A percentile compares a stretch with the other conserved stretches of the same genome.
phyloP scores from a whole-genome alignment of 30 jellyfish, hydroid and myxozoan species.

The Hydractinia symbiolongicarpus region DNA sequence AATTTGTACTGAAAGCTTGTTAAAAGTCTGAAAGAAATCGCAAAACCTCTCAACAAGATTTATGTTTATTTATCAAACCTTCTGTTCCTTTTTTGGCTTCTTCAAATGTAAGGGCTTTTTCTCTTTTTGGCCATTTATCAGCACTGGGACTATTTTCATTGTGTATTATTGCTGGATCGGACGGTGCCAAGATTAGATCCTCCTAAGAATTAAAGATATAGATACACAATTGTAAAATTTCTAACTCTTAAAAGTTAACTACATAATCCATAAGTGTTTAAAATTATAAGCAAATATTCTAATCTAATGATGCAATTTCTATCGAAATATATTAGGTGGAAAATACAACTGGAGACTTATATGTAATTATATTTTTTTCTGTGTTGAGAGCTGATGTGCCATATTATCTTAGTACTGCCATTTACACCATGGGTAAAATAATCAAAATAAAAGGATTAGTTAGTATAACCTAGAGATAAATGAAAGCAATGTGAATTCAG shows the following conservation, averaged over 20 bases:
- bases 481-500: too few species aligned
- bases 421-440: too few species aligned
- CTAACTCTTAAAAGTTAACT: background rate
- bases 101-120: conserved; percentile 53
- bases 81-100: conserved; percentile 94
- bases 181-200: conserved; percentile 11
- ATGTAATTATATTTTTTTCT: too few species aligned
- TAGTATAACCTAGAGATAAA: too few species aligned
- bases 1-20: background rate
- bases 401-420: too few species aligned
- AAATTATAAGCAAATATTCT: background rate
- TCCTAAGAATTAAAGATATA: background rate
- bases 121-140: conserved; percentile 73
- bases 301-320: background rate
- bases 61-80: conserved; percentile 27
- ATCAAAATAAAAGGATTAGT: too few species aligned
- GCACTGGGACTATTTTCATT: conserved; percentile 74
- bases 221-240: background rate
- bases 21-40: background rate
- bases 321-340: background rate
- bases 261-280: background rate
- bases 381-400: too few species aligned
- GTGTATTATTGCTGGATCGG: conserved; percentile 59
- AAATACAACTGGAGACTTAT: background rate
- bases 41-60: background rate